phyloP scores from a whole-genome alignment of 2,888 invertebrate species.

The Leptogaster cylindrica region DNA sequence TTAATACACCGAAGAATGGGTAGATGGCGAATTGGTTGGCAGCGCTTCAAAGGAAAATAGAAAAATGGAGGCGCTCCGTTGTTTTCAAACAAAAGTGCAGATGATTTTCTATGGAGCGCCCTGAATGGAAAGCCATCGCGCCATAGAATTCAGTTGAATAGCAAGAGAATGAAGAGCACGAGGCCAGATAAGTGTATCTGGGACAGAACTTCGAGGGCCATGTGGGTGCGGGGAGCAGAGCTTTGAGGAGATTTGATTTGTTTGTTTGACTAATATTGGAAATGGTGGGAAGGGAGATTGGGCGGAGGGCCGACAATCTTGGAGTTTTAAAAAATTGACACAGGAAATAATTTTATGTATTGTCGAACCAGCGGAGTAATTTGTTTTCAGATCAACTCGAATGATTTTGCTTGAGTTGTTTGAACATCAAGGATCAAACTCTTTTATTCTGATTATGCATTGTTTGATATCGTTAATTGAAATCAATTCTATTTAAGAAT shows the following conservation, averaged over 20 bases:
- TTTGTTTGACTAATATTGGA: conserved; percentile 43
- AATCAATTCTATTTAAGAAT: too few relatives aligned
- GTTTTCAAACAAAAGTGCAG: conserved; percentile 48
- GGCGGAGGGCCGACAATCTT: too few relatives aligned
- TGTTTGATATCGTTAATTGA: too few relatives aligned
- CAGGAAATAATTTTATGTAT: too few relatives aligned
- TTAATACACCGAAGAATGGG: conserved; percentile 5
- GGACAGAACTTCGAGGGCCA: conserved; percentile 47
- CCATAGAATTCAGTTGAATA: conserved; percentile 47
- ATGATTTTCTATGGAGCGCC: conserved; percentile 47
- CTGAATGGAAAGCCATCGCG: conserved; percentile 48
- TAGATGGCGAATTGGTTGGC: conserved; percentile 39
- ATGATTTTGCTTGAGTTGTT: too few relatives aligned
- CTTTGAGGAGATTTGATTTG: conserved; percentile 46
- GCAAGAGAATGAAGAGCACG: conserved; percentile 47
- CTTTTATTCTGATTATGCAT: too few relatives aligned
- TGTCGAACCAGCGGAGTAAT: too few relatives aligned
- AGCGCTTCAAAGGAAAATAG: conserved; percentile 47
- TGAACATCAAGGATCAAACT: too few relatives aligned
- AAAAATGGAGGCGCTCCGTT: conserved; percentile 45
- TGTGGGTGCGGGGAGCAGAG: conserved; percentile 46
- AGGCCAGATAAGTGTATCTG: conserved; percentile 48
- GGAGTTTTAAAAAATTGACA: too few relatives aligned
- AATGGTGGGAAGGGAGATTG: conserved; percentile 13
- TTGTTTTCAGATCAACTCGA: too few relatives aligned